phyloP scores from a whole-genome alignment of 2,888 invertebrate species.

The Notocelia uddmanniana region DNA sequence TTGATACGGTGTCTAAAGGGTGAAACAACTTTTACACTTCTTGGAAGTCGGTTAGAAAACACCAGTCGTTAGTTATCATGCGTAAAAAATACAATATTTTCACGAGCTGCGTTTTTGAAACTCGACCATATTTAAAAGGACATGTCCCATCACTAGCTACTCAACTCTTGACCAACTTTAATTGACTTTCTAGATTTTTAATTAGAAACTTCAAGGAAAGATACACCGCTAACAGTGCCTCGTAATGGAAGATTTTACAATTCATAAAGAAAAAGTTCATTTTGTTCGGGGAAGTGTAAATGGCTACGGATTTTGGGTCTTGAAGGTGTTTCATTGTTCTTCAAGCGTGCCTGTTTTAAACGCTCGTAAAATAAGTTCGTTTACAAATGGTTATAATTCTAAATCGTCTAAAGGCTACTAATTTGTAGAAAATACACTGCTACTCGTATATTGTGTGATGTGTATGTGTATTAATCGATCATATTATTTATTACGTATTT shows the following conservation, averaged over 20 bases:
- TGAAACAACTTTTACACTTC: too few species aligned
- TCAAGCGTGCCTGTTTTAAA: not conserved
- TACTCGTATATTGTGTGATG: too few species aligned
- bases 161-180: slow-evolving; percentile 42
- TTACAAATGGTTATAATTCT: not conserved
- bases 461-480: too few species aligned
- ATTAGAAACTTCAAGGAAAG: slow-evolving; percentile 45
- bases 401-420: not conserved
- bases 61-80: not conserved
- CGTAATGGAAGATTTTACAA: slow-evolving; percentile 44
- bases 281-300: slow-evolving; percentile 31
- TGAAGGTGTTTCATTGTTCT: slow-evolving; percentile 19
- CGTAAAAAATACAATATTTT: not conserved
- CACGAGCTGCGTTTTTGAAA: not conserved
- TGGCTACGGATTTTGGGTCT: slow-evolving; percentile 24
- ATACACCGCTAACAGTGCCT: slow-evolving; percentile 43
- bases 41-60: too few species aligned
- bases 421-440: not conserved
- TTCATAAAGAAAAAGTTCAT: slow-evolving; percentile 46
- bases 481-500: too few species aligned
- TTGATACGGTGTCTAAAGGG: too few species aligned
- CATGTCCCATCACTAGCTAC: slow-evolving; percentile 20
- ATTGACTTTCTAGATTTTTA: slow-evolving; percentile 47
- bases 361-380: not conserved
- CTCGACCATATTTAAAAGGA: not conserved